Base-by-base conservation (phyloP, 1,140 invertebrate genomes). In the Nixonia krombeini region DNA sequence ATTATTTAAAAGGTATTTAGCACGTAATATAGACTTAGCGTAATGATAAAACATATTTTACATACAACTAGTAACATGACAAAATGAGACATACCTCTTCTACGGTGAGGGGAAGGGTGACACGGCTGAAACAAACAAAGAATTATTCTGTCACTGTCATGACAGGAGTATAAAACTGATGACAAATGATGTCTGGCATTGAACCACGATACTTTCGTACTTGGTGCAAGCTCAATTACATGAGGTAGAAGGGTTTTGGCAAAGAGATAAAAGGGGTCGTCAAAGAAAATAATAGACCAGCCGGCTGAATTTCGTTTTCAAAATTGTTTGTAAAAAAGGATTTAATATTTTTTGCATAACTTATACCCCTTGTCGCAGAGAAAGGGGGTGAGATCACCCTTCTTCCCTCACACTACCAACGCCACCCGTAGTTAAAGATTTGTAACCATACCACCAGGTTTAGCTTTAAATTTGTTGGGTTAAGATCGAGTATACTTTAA, bases 81-180 rank as follows among this genome's bases (percentile, higher is more conserved):
- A 62, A 7, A 46, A n/a, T n/a, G n/a, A n/a, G n/a, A 80, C 81
- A 53, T 86, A 91, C 90, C 89, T 96, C 91, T 86, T 91, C 90
- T 59, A 92, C 91, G 57, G 90, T 92, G 63, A 92, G 86, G 73
- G 91, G 91, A 72, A 92, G 86, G 73, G 90, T 90, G 65, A 92
- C 89, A 79, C 91, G 90, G 84, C 90, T 91, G 86, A 69, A 91
- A 90, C 76, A 83, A 71, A 83, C 84, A 75, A 78, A 73, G 73
- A 59, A 73, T 49, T 55, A 72, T 69, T 71, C 47, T 35, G 31
- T 58, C 49, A 67, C 10, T 23, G 25, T 33, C 26, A 29, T 44
- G n/a, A 10, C 10, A 46, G 45, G 37, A 21, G 10, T 6, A 9
- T 5, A 9, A 13, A 33, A 31, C n/a, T 9, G 25, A 31, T 13